Evolutionary conservation across 2,797 vertebrate species (phyloP), one percentile per base, ranked within the genome.

Genomic region (Propithecus perrieri): DNA sequence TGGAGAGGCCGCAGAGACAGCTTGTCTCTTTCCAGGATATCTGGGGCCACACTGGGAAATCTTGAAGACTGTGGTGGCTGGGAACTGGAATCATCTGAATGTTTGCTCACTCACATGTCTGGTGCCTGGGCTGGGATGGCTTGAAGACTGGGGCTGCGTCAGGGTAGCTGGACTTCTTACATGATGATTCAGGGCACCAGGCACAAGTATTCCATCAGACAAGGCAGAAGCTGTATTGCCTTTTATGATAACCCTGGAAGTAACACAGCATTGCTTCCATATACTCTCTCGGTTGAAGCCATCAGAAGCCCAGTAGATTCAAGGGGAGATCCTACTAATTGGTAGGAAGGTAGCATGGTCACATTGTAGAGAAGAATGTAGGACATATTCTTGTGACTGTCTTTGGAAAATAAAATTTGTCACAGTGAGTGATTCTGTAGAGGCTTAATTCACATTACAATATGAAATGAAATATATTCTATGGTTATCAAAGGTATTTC

Each of bases 351-450:
- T 41, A 41, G 41, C 41, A 41, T 41, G 41, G 41, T 74, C 43
- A 41, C 46, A 35, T 33, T 84, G 28, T 22, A 92, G 46, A 87
- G 59, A 88, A 55, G 35, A 86, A 65, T 63, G 20, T 85, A 48
- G 26, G 33, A 87, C n/a, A n/a, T 69, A 41, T 4, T 92, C 10
- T 78, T 50, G 75, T 59, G 57, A 20, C 9, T 41, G 63, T 89
- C 33, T 86, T 76, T 86, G 63, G 30, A 50, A 96, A 74, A 83
- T 93, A 46, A 91, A 83, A 46, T n/a, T 71, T 92, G 46, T 48
- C 26, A n/a, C 41, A 86, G 38, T 79, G 46, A 76, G 55, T 89
- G 59, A 88, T 61, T 89, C 55, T 69, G 14, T 46, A 55, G 76
- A 83, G 78, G 14, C 63, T 88, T 86, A 71, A 41, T 84, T 85